Evolutionary conservation across 2,888 invertebrate genomes (phyloP).

Genomic region (Kryphioiulus occultus): DNA sequence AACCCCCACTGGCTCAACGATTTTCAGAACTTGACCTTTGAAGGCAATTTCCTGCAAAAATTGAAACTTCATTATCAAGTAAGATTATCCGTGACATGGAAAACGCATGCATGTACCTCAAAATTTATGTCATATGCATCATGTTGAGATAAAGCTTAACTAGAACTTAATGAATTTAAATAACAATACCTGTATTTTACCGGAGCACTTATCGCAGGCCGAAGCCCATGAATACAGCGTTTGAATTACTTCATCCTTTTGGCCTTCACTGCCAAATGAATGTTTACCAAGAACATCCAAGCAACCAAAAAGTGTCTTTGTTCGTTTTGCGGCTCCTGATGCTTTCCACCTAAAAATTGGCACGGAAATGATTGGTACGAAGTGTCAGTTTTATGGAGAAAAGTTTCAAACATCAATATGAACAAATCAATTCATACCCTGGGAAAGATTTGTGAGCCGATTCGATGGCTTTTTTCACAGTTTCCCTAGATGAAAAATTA

Average conservation of each 20-base stretch:
- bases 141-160: background rate
- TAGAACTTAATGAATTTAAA: background rate
- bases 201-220: background rate
- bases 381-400: background rate
- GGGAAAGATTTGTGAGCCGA: constrained; percentile 15
- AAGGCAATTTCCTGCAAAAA: background rate
- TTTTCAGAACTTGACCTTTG: constrained; percentile 29
- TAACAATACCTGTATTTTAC: background rate
- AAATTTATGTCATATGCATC: background rate
- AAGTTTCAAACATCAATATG: background rate
- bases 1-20: constrained; percentile 21
- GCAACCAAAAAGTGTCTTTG: background rate
- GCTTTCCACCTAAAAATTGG: background rate
- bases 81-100: too few relatives aligned
- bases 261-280: background rate
- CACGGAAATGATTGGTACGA: background rate
- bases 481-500: background rate
- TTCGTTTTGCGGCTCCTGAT: background rate
- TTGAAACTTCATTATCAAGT: background rate
- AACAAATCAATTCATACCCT: background rate
- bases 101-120: background rate
- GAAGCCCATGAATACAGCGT: constrained; percentile 24
- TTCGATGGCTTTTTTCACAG: constrained; percentile 33
- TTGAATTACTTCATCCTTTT: background rate
- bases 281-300: background rate